Percentiles rank a stretch among this genome's conserved stretches.
These are phyloP conservation scores for Oligia latruncula DNA, from an alignment of 2,888 invertebrate genomes.

Conservation along the genomic window DNA sequence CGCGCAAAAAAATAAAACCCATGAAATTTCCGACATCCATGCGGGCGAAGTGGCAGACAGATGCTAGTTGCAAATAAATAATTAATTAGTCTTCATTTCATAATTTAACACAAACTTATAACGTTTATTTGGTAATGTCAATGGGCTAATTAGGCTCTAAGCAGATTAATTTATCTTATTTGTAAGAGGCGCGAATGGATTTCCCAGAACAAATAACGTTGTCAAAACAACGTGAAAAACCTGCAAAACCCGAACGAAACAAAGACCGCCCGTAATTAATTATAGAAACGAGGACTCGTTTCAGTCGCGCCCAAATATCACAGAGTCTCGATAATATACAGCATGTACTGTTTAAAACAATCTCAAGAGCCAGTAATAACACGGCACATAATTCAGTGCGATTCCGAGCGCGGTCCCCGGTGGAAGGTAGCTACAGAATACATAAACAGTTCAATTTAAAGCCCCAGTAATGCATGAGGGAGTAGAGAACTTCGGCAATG, in stretches of 20 bases:
- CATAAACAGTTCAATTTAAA: slow-evolving; percentile 82
- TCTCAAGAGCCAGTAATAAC: slow-evolving; percentile 60
- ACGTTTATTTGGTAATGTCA: neutral
- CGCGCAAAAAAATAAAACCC: no score
- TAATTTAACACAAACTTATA: neutral
- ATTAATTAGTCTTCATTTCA: neutral
- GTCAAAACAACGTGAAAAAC: slow-evolving; percentile 17
- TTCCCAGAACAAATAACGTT: slow-evolving; percentile 7
- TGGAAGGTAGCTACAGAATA: slow-evolving; percentile 71
- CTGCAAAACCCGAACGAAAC: neutral
- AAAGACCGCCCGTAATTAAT: slow-evolving; percentile 1
- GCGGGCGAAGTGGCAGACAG: no score
- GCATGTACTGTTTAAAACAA: slow-evolving; percentile 60
- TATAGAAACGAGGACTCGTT: neutral
- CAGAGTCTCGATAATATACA: slow-evolving; percentile 42
- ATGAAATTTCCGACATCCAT: no score
- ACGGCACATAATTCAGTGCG: slow-evolving; percentile 64
- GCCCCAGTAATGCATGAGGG: slow-evolving; percentile 72
- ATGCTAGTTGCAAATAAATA: neutral
- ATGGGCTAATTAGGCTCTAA: neutral
- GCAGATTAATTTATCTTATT: neutral
- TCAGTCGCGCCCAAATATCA: slow-evolving; percentile 22
- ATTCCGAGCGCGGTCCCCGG: slow-evolving; percentile 59
- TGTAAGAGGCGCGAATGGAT: slow-evolving; percentile 15
- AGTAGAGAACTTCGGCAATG: slow-evolving; percentile 72